phyloP scores from a whole-genome alignment of 92 coral and sea anemone species.

The Pocillopora meandrina region DNA sequence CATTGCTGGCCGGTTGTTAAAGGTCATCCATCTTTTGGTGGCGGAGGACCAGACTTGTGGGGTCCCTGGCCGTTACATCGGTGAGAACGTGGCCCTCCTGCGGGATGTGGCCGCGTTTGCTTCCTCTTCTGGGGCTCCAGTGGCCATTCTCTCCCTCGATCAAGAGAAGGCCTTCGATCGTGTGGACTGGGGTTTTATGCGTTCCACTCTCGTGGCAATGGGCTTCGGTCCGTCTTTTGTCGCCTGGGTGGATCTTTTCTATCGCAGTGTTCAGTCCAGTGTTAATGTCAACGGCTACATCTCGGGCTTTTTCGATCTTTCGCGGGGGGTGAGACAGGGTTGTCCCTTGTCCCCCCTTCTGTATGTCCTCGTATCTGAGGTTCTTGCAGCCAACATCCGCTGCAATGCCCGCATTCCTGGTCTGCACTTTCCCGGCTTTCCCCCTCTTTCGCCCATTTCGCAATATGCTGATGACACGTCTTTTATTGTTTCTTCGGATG shows the following conservation, averaged over 20 bases:
- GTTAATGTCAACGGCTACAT: slow-evolving; percentile 13
- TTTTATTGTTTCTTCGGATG: slow-evolving; percentile 10
- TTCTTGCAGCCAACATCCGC: slow-evolving; percentile 29
- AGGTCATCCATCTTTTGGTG: slow-evolving; percentile 10
- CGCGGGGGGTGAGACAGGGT: slow-evolving; percentile 63
- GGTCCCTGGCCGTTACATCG: not conserved
- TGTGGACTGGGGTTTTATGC: slow-evolving; percentile 52
- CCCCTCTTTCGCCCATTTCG: not conserved
- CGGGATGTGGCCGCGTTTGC: slow-evolving; percentile 19
- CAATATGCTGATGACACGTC: slow-evolving; percentile 59
- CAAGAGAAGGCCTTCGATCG: not conserved
- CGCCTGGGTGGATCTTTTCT: slow-evolving; percentile 1
- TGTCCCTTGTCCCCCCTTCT: slow-evolving; percentile 57
- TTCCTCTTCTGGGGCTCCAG: not conserved
- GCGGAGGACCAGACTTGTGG: not conserved
- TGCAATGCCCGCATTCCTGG: not conserved
- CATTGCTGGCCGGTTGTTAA: slow-evolving; percentile 27
- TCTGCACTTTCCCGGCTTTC: not conserved
- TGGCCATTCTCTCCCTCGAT: slow-evolving; percentile 51
- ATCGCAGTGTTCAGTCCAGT: not conserved
- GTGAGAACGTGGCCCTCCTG: slow-evolving; percentile 37
- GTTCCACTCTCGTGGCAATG: not conserved
- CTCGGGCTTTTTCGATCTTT: not conserved
- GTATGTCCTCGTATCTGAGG: slow-evolving; percentile 41
- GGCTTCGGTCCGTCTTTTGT: slow-evolving; percentile 21